Evolutionary conservation across 2,888 invertebrate genomes (phyloP).

Genomic region (Cataglyphis livida): DNA sequence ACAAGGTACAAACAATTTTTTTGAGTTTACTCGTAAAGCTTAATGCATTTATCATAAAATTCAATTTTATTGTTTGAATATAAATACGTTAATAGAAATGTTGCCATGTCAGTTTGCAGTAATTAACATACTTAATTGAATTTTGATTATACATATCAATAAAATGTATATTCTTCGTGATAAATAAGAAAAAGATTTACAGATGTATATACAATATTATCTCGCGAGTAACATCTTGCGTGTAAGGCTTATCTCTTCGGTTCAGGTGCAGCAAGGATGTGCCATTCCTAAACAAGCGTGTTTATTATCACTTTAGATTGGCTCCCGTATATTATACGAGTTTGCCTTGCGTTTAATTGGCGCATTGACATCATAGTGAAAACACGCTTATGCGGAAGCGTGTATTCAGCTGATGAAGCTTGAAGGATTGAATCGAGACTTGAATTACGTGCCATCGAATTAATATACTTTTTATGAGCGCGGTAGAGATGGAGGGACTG

Average conservation of each 20-base stretch:
- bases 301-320: slow-evolving; percentile 35
- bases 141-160: not conserved
- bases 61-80: not conserved
- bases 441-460: slow-evolving; percentile 69
- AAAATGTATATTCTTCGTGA: not conserved
- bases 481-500: slow-evolving; percentile 20
- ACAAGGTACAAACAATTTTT: slow-evolving; percentile 3
- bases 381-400: not conserved
- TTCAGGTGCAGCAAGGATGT: not conserved
- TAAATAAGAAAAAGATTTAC: not conserved
- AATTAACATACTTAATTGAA: not conserved
- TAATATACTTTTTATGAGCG: slow-evolving; percentile 65
- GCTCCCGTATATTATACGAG: not conserved
- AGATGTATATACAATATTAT: not conserved
- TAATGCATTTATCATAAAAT: slow-evolving; percentile 26
- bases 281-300: not conserved
- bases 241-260: not conserved
- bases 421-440: slow-evolving; percentile 46
- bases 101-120: not conserved
- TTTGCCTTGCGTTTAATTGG: slow-evolving; percentile 15
- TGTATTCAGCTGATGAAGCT: slow-evolving; percentile 10
- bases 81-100: slow-evolving; percentile 34
- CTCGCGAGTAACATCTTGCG: not conserved
- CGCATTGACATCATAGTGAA: not conserved
- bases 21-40: slow-evolving; percentile 41